Conservation (phyloP, 2,113 vertebrate species). For the Coracopsis vasa region DNA sequence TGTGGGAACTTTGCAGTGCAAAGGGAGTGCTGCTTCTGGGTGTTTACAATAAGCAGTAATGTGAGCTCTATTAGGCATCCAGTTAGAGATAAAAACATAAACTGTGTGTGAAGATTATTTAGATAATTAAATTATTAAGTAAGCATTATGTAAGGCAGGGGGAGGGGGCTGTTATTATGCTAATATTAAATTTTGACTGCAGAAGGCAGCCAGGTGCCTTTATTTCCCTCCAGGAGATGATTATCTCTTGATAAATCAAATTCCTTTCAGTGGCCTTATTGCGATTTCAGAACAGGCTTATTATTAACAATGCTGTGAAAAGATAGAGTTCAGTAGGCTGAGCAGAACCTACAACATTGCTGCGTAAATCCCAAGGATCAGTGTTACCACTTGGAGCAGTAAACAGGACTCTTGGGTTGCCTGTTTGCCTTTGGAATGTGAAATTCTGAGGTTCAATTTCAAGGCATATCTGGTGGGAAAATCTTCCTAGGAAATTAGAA, state of each 20-base stretch:
- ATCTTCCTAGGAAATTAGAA: not conserved
- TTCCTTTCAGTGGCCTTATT: not conserved
- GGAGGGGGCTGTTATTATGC: not conserved
- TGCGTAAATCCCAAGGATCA: not conserved
- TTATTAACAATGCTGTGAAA: not conserved
- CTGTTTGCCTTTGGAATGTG: not conserved
- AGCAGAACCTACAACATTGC: not conserved
- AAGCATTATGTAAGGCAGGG: not conserved
- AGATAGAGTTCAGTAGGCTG: not conserved
- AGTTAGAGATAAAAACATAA: not conserved
- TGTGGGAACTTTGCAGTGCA: not conserved
- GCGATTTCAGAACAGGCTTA: not conserved
- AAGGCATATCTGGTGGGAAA: not conserved
- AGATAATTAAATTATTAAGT: constrained; percentile 38
- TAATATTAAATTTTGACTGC: constrained; percentile 30
- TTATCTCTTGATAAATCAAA: constrained; percentile 28
- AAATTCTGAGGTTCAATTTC: not conserved
- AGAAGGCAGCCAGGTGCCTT: constrained; percentile 20
- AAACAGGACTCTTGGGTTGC: not conserved
- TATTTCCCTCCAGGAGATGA: not conserved
- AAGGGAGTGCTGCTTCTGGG: not conserved
- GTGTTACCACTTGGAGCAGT: not conserved
- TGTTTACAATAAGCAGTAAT: not conserved
- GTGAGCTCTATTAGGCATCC: not conserved
- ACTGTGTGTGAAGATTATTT: not conserved